phyloP scores from a whole-genome alignment of 1,140 invertebrate genomes.

The Saccostrea echinata region DNA sequence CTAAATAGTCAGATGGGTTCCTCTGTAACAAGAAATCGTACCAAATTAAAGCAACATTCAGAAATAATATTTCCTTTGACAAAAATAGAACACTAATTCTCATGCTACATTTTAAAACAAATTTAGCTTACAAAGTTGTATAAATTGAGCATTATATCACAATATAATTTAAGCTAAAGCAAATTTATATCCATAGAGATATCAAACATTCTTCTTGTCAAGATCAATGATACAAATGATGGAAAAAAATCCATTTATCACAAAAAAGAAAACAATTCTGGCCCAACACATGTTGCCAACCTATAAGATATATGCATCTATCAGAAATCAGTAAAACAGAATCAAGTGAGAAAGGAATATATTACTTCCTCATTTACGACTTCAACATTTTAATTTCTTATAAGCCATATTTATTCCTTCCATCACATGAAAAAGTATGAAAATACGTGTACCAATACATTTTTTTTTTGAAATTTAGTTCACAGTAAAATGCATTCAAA shows the following conservation, averaged over 20 bases:
- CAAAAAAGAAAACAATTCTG: neutral
- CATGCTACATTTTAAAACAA: neutral
- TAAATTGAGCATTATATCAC: constrained; percentile 5
- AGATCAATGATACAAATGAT: neutral
- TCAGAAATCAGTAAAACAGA: neutral
- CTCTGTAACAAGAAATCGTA: constrained; percentile 63
- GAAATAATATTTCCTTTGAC: neutral
- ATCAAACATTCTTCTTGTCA: neutral
- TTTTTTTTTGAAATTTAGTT: neutral
- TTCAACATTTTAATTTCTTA: neutral
- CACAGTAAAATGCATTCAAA: neutral
- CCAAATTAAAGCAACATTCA: neutral
- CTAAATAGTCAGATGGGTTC: constrained; percentile 72
- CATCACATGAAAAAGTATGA: neutral
- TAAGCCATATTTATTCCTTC: neutral
- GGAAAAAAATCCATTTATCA: constrained; percentile 11
- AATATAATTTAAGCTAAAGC: neutral
- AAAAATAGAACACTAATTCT: neutral
- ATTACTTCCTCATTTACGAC: neutral
- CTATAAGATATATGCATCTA: neutral
- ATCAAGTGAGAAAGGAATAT: neutral
- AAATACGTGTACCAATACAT: neutral
- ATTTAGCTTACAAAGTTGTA: constrained; percentile 17
- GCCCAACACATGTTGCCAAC: neutral
- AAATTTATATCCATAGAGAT: neutral